phyloP scores from a whole-genome alignment of 2,888 invertebrate species.

The Perithous albicinctus region DNA sequence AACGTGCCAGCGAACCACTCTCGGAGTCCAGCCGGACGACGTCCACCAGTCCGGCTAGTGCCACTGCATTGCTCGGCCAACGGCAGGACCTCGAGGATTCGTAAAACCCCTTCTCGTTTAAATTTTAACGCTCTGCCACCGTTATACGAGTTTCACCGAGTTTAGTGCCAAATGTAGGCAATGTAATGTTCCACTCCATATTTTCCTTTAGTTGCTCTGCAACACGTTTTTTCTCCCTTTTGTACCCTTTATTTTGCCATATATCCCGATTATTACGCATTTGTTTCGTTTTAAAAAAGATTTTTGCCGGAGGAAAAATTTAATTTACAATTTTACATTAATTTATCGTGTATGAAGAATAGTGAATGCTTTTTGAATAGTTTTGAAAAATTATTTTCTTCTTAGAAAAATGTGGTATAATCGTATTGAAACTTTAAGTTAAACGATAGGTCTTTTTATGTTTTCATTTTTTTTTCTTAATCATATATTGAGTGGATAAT shows the following conservation, averaged over 20 bases:
- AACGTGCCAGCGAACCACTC: constrained; percentile 60
- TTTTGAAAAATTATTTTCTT: not conserved
- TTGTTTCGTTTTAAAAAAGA: not conserved
- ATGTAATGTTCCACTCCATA: constrained; percentile 37
- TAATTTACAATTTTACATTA: not conserved
- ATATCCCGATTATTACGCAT: constrained; percentile 3
- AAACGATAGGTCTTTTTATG: too few relatives aligned
- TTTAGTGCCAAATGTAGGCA: constrained; percentile 53
- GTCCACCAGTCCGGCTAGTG: constrained; percentile 47
- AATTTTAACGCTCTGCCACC: constrained; percentile 43
- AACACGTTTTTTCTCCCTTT: constrained; percentile 27
- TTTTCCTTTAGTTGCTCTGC: constrained; percentile 15
- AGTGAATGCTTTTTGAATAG: not conserved
- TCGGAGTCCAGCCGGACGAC: constrained; percentile 50
- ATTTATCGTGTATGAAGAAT: not conserved
- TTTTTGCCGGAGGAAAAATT: not conserved
- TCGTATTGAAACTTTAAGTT: too few relatives aligned
- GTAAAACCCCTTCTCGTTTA: constrained; percentile 43
- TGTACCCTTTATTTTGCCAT: not conserved
- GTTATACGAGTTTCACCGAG: constrained; percentile 18
- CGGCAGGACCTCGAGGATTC: constrained; percentile 45
- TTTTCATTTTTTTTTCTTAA: too few relatives aligned
- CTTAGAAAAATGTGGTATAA: too few relatives aligned
- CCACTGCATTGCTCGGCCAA: constrained; percentile 18
- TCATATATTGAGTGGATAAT: too few relatives aligned